Conservation (phyloP, 2,888 invertebrate genomes). For the Caenorhabditis angaria region DNA sequence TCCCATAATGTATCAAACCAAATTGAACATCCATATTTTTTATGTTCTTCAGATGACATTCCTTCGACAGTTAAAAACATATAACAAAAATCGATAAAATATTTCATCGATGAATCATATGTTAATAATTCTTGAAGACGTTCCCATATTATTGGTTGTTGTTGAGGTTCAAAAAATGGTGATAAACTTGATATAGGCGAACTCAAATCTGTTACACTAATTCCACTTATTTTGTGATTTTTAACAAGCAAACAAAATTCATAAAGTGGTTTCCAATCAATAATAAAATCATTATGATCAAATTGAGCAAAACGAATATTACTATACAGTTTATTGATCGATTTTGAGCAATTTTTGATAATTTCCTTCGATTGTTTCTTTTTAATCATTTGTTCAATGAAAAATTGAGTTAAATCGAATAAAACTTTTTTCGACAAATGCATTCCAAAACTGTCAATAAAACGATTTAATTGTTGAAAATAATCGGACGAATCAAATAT, state of each 20-base stretch:
- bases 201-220: not conserved
- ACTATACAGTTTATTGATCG: conserved; percentile 7
- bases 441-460: conserved; percentile 39
- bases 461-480: conserved; percentile 20
- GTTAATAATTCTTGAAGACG: conserved; percentile 11
- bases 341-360: conserved; percentile 3
- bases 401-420: conserved; percentile 22
- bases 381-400: conserved; percentile 24
- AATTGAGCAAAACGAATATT: not conserved
- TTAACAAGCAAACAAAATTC: conserved; percentile 14
- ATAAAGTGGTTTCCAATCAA: conserved; percentile 45
- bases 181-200: not conserved
- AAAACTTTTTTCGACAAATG: conserved; percentile 30
- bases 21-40: conserved; percentile 25
- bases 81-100: conserved; percentile 13
- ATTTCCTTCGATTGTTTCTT: conserved; percentile 12
- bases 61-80: conserved; percentile 18
- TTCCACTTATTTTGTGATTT: conserved; percentile 10
- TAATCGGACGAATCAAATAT: not conserved
- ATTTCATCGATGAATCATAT: conserved; percentile 8
- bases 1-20: conserved; percentile 48
- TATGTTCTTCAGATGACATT: conserved; percentile 28
- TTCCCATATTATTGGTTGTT: conserved; percentile 24
- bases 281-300: not conserved
- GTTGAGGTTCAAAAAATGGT: conserved; percentile 19